Percentiles rank a stretch among this genome's conserved stretches.
Conservation (phyloP, 2,888 invertebrate species). For the Unio pictorum region DNA sequence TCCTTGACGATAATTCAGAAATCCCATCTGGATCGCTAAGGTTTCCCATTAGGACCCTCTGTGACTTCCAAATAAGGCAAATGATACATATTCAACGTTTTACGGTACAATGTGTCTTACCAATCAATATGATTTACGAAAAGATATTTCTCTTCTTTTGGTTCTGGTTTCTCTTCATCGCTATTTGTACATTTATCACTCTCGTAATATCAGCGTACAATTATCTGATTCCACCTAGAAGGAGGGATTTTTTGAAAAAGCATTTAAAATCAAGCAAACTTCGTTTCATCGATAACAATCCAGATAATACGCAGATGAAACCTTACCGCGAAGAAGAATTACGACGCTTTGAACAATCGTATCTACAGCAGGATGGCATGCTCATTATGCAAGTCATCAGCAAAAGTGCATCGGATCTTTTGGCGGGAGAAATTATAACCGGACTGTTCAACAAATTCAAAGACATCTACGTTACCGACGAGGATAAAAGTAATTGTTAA, state of each 20-base stretch:
- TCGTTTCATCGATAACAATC: conserved; percentile 5
- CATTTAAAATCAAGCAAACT: conserved; percentile 17
- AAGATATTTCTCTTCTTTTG: conserved; percentile 43
- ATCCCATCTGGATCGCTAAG: conserved; percentile 15
- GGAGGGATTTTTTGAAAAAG: conserved; percentile 23
- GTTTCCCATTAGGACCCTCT: conserved; percentile 47
- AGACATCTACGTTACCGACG: no score
- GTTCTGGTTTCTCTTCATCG: conserved; percentile 38
- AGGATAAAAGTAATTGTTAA: no score
- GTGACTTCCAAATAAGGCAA: conserved; percentile 42
- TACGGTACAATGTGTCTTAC: conserved; percentile 41
- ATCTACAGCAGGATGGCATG: conserved; percentile 25
- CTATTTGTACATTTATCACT: conserved; percentile 16
- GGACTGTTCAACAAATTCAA: no score
- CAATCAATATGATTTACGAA: conserved; percentile 42
- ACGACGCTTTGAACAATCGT: neutral
- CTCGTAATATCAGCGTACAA: conserved; percentile 13
- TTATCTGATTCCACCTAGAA: conserved; percentile 6
- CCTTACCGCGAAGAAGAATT: conserved; percentile 12
- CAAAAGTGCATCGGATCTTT: neutral
- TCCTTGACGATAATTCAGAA: no score
- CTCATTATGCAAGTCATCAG: conserved; percentile 19
- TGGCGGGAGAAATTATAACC: no score
- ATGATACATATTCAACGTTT: conserved; percentile 36
- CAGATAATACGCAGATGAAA: conserved; percentile 11